Percentiles rank a stretch among this genome's conserved stretches.
phyloP scores from a whole-genome alignment of 2,113 vertebrate species.

The Acanthisitta chloris region DNA sequence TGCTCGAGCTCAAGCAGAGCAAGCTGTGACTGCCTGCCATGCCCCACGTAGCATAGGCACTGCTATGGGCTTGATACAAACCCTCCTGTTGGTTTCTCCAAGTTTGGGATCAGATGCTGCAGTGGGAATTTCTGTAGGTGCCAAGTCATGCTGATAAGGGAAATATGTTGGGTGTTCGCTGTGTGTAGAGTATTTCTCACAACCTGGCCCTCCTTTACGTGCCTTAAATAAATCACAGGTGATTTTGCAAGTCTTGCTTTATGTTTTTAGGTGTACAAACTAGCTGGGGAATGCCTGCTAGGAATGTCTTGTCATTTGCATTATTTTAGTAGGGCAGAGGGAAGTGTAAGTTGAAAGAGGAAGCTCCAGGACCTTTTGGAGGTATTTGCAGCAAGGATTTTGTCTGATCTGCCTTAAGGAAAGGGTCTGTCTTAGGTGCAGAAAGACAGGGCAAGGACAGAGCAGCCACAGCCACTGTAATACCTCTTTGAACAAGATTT shows the following conservation, averaged over 20 bases:
- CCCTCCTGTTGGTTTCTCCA: neutral
- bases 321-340: neutral
- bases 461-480: neutral
- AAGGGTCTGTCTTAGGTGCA: neutral
- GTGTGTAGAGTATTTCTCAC: neutral
- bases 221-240: neutral
- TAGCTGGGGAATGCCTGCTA: neutral
- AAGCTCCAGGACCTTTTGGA: neutral
- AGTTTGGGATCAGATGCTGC: neutral
- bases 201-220: neutral
- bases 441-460: neutral
- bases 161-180: neutral
- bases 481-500: neutral
- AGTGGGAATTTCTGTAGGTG: neutral
- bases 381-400: neutral
- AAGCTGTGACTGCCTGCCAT: neutral
- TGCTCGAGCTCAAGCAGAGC: neutral
- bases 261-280: neutral
- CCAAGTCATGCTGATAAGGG: neutral
- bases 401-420: neutral
- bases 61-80: accelerated
- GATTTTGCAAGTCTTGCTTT: neutral
- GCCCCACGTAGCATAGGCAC: accelerated
- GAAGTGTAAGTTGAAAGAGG: neutral
- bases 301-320: neutral